Base-by-base conservation (phyloP, 2,888 invertebrate species). In the Caradrina clavipalpis region DNA sequence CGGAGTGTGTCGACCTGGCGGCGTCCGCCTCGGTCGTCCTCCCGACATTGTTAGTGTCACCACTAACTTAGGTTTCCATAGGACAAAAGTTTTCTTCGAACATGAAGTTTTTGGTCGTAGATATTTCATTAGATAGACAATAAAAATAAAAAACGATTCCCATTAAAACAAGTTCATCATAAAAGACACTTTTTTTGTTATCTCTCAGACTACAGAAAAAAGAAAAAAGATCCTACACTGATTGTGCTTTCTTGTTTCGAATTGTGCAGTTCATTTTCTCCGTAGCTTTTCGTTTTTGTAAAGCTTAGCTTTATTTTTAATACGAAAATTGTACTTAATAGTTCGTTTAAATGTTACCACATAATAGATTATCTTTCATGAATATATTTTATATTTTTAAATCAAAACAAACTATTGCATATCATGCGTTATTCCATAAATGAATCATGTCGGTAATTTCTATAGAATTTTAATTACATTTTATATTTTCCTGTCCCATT, bases 1-100 rank as follows among this genome's bases (percentile, higher is more conserved):
- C 66, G 67, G 86, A 83, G 89, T 82, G 85, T 87, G 87, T 86
- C 87, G 89, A 88, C 89, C 89, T 79, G 78, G 56, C 78, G 68
- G 82, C 80, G 68, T 78, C 83, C 87, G 76, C 71, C 47, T 72
- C 67, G 50, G 64, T 80, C 75, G 83, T 74, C 81, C 83, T 84
- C 61, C 71, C 75, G 80, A 59, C 73, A 72, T 60, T 56, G 64
- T 55, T 83, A 77, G 55, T 54, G 56, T 51, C 69, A 64, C 76
- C 83, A 84, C n/a, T 17, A 65, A 58, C 57, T 70, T 58, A 39
- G 26, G 31, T 59, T 62, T 67, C 65, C 13, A 49, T n/a, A 55
- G 63, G 73, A 76, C 45, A 39, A n/a, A 42, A 50, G 5, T 13
- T 5, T 1, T 45, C 15, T 3, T 17, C 17, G 17, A 45, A 17